Base-by-base conservation (phyloP, 2,797 vertebrate species). In the Sylvilagus floridanus region DNA sequence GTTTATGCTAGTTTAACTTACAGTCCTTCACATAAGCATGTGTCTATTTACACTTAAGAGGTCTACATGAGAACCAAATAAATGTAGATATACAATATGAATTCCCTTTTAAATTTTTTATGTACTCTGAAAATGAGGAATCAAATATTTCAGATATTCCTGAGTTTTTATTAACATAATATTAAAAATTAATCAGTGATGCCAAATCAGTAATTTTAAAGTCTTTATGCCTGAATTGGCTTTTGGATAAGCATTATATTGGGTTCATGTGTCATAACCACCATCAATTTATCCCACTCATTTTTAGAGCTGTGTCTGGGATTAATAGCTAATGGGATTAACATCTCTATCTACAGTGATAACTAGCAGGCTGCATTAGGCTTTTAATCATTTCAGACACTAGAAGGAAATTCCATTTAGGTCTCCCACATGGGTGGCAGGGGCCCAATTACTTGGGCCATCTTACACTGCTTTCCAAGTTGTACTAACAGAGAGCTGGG, bases 161-260 rank as follows among this genome's bases (percentile, higher is more conserved):
- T 81, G 86, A 90, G 24, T 93, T 88, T 75, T 88, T 88, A 28
- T 65, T 87, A 42, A 52, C 16, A 42, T 50, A 76, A 2, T 50
- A 78, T 63, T 69, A 88, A 42, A 71, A 86, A 73, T 63, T 91
- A 57, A 81, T 72, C 60, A 78, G 30, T 76, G 76, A 72, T 92
- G 12, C 32, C 57, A 88, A 87, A 85, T 81, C 35, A 62, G 28
- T 92, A 30, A 72, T 90, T 75, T 94, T 95, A 75, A 90, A 65
- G 10, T 75, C 28, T 84, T 91, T 47, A 72, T 88, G 71, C 75
- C 63, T 30, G 12, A 75, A 87, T 79, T 88, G 54, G 3, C 52
- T 78, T 94, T 35, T 72, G 1, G 63, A 42, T 91, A 60, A 92
- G 12, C 8, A 75, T 0, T 86, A 76, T 94, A 66, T 79, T 47